Percentiles rank a stretch among this genome's conserved stretches.
phyloP scores from a whole-genome alignment of 2,888 invertebrate species.

The Deilephila porcellus region DNA sequence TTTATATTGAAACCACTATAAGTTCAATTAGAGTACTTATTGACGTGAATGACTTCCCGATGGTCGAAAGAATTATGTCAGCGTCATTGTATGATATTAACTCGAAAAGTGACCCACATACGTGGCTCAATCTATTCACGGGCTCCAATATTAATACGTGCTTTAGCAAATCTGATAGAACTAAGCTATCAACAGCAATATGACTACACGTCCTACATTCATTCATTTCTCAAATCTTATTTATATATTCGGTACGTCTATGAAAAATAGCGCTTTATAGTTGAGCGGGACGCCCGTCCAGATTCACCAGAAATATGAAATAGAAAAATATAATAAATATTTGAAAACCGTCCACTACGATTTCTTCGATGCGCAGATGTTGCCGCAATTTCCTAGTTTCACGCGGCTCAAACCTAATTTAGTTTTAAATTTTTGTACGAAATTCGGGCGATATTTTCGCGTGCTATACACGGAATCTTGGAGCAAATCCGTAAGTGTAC shows the following conservation, averaged over 20 bases:
- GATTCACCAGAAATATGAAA: constrained; percentile 1
- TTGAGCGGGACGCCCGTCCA: neutral
- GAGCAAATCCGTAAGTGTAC: constrained; percentile 37
- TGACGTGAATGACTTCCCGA: no score
- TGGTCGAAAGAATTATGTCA: no score
- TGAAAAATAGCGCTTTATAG: neutral
- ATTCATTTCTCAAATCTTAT: neutral
- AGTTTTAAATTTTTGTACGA: constrained; percentile 27
- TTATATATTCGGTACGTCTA: neutral
- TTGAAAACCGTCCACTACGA: constrained; percentile 19
- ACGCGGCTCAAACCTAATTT: constrained; percentile 15
- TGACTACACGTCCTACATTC: neutral
- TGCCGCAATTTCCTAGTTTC: constrained; percentile 32
- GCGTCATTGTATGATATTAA: no score
- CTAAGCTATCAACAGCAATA: neutral
- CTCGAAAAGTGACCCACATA: no score
- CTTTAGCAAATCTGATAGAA: no score
- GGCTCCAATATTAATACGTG: no score
- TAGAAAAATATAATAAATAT: constrained; percentile 27
- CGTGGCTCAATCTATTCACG: no score
- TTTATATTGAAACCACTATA: no score
- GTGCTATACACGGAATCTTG: neutral
- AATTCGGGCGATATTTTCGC: constrained; percentile 32
- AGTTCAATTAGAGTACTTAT: no score
- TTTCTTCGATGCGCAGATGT: constrained; percentile 20